These are phyloP conservation scores for Polypedilum vanderplanki DNA, from an alignment of 1,140 invertebrate species.

Conservation along the genomic window DNA sequence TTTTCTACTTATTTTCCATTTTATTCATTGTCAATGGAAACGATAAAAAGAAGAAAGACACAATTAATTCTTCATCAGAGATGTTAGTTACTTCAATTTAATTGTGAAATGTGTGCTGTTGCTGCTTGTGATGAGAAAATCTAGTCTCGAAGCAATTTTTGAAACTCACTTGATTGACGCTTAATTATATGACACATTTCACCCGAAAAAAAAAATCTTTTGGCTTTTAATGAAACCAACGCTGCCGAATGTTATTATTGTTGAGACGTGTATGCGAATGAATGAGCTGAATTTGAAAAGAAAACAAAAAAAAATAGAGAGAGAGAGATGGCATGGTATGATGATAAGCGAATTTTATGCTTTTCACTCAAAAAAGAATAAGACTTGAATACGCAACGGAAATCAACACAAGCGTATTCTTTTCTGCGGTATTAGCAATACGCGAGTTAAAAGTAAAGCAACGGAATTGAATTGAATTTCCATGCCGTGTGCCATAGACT, in stretches of 20 bases:
- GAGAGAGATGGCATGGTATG: not conserved
- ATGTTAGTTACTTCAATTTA: not conserved
- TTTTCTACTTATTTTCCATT: no score
- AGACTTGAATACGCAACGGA: not conserved
- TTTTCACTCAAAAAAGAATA: conserved; percentile 7
- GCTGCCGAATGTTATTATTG: no score
- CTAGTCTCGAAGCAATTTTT: not conserved
- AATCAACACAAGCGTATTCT: not conserved
- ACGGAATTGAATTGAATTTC: not conserved
- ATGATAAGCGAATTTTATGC: conserved; percentile 12
- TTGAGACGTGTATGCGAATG: no score
- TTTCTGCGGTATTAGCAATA: not conserved
- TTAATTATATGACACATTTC: not conserved
- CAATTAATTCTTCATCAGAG: no score
- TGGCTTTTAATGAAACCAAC: no score
- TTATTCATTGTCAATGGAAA: no score
- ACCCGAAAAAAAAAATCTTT: no score
- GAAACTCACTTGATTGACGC: conserved; percentile 9
- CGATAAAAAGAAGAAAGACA: no score
- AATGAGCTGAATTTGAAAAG: no score
- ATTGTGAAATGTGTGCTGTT: not conserved
- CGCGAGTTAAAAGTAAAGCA: not conserved
- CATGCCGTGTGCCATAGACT: not conserved
- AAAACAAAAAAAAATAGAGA: no score
- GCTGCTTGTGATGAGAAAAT: not conserved